Evolutionary conservation across 2,888 invertebrate species (phyloP).

Genomic region (Drosophila neotestacea): DNA sequence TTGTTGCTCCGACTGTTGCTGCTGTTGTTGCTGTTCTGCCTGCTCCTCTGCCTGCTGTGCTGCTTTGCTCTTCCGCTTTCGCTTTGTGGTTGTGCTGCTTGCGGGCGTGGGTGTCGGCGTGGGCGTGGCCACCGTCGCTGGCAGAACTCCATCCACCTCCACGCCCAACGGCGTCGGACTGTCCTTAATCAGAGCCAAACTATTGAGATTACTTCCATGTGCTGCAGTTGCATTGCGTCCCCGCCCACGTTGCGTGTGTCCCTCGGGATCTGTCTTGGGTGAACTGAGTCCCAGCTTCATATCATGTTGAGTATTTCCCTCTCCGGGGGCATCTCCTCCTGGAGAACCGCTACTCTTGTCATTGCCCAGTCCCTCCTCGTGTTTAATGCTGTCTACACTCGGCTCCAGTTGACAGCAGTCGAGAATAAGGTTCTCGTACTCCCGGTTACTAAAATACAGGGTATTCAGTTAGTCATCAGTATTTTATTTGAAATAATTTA

Average conservation of each 20-base stretch:
- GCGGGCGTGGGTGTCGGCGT: constrained; percentile 57
- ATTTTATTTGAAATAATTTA: background rate
- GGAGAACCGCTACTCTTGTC: constrained; percentile 96
- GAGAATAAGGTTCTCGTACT: constrained; percentile 96
- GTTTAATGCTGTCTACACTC: constrained; percentile 90
- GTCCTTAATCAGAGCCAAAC: constrained; percentile 81
- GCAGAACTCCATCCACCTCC: constrained; percentile 73
- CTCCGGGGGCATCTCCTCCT: constrained; percentile 90
- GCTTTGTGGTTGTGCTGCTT: constrained; percentile 77
- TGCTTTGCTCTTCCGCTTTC: constrained; percentile 88
- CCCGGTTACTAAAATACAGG: constrained; percentile 84
- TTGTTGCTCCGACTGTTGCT: constrained; percentile 76
- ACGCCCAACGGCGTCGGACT: constrained; percentile 71
- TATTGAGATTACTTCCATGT: constrained; percentile 72
- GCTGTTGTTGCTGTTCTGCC: constrained; percentile 58
- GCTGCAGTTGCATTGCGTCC: constrained; percentile 78
- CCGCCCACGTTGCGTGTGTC: constrained; percentile 77
- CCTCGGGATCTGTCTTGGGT: constrained; percentile 85
- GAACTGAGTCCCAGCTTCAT: constrained; percentile 81
- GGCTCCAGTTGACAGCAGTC: constrained; percentile 97
- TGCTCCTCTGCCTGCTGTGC: constrained; percentile 84
- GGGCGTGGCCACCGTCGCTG: constrained; percentile 70
- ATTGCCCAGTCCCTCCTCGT: constrained; percentile 88
- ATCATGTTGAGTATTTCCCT: constrained; percentile 84
- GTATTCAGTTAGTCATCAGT: background rate